Evolutionary conservation across 2,888 invertebrate genomes (phyloP).

Genomic region (Sturmia bella): DNA sequence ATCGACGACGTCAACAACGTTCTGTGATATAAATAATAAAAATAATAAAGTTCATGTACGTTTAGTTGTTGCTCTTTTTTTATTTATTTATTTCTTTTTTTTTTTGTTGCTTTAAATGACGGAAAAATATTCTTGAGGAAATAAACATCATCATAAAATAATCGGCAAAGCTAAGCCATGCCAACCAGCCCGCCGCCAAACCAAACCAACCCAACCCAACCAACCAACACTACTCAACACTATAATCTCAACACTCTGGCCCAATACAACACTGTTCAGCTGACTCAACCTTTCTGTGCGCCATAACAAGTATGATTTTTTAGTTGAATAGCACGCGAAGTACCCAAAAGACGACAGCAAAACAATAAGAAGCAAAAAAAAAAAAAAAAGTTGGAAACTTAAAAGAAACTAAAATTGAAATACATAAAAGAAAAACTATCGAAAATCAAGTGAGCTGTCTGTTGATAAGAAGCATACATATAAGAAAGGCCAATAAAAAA

Average conservation of each 20-base stretch:
- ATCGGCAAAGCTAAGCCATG: conserved; percentile 36
- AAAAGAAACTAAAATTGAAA: conserved; percentile 39
- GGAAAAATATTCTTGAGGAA: conserved; percentile 60
- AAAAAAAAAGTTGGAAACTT: conserved; percentile 25
- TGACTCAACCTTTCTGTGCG: conserved; percentile 65
- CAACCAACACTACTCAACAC: conserved; percentile 42
- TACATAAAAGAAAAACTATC: conserved; percentile 27
- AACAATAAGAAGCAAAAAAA: background rate
- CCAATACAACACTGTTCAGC: conserved; percentile 50
- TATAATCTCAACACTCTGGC: conserved; percentile 29
- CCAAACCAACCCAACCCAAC: conserved; percentile 23
- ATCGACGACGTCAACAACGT: background rate
- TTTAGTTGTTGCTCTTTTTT: conserved; percentile 51
- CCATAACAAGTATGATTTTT: conserved; percentile 66
- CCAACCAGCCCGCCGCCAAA: conserved; percentile 27
- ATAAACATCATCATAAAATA: conserved; percentile 53
- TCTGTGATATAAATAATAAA: conserved; percentile 32
- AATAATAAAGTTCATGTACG: conserved; percentile 37
- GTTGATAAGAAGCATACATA: conserved; percentile 37
- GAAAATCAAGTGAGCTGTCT: conserved; percentile 9
- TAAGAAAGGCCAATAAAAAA: conserved; percentile 14
- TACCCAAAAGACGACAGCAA: conserved; percentile 65
- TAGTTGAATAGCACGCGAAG: conserved; percentile 69
- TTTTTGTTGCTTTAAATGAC: conserved; percentile 16
- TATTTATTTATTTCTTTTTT: background rate